phyloP scores from a whole-genome alignment of 2,888 invertebrate species.

The Calephelis perditalis region DNA sequence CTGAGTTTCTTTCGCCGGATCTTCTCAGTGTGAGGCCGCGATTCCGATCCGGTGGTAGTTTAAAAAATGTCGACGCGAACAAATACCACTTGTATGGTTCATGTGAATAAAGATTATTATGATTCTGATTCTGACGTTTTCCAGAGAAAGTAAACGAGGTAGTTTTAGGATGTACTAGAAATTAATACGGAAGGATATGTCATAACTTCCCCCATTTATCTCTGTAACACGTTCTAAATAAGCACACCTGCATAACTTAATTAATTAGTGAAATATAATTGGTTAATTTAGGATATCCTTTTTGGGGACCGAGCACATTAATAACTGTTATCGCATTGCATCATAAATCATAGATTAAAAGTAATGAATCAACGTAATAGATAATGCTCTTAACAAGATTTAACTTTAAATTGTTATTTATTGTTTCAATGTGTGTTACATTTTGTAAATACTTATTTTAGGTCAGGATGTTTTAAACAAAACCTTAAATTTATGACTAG shows the following conservation, averaged over 20 bases:
- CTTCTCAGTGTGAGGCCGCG: too few relatives aligned
- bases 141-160: too few relatives aligned
- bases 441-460: background rate
- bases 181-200: background rate
- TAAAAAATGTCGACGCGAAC: too few relatives aligned
- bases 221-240: background rate
- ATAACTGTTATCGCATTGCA: background rate
- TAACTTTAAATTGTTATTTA: background rate
- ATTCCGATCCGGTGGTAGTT: too few relatives aligned
- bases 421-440: background rate
- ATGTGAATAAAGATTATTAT: too few relatives aligned
- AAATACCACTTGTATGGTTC: too few relatives aligned
- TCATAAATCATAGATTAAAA: background rate
- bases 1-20: too few relatives aligned
- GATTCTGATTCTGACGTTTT: too few relatives aligned
- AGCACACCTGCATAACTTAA: background rate
- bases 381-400: background rate
- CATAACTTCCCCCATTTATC: background rate
- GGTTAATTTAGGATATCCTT: conserved; percentile 1
- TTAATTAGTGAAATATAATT: conserved; percentile 5
- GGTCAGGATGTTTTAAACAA: background rate
- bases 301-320: background rate
- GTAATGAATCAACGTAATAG: background rate
- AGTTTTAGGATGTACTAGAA: too few relatives aligned
- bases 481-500: too few relatives aligned